Evolutionary conservation across 64 coral and sea anemone species (phyloP), one percentile per base, ranked within the genome.

Genomic region (Dendrophyllia cribrosa): DNA sequence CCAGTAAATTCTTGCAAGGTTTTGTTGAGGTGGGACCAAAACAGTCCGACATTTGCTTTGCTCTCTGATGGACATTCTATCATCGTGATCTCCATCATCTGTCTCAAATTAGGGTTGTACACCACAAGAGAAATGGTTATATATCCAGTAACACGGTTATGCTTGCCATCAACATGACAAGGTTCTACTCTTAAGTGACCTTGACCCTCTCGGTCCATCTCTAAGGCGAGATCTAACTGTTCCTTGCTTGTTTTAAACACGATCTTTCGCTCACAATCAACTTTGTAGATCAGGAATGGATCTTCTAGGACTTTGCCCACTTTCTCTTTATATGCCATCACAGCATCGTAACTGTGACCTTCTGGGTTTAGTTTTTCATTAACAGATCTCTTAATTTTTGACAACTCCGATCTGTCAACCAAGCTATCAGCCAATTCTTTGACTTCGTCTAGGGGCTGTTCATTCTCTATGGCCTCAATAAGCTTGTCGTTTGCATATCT

Each of bases 111-210:
- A 65, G 76, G 25, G 52, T 92, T 34, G 66, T 87, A 92, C 23
- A 77, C 79, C 16, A 85, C 81, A 61, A 92, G 70, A 8, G 82
- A 86, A 75, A 92, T 85, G 20, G 91, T 92, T 23, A 77, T 92
- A 21, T 86, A 86, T 56, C 91, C 91, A 77, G 67, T 85, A 34
- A 50, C 72, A 63, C 91, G 74, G 22, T 86, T 92, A 17, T 92
- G 91, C 48, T 87, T 93, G 15, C 83, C 91, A 48, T 93, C 85
- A 14, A 81, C 82, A 93, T 93, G 84, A 77, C 83, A 93, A 23
- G 83, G 72, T 48, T 93, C 83, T 10, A 76, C 78, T 21, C 79
- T 87, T 16, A 88, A 19, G 79, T 88, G 72, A 51, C 83, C 90
- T 17, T 92, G 6, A 43, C 52, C 84, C 58, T 88, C 77, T 50